A percentile compares a stretch with the other conserved stretches of the same genome.
Evolutionary conservation across 2,797 vertebrate genomes (phyloP).

Genomic region (Meriones psammophilus): DNA sequence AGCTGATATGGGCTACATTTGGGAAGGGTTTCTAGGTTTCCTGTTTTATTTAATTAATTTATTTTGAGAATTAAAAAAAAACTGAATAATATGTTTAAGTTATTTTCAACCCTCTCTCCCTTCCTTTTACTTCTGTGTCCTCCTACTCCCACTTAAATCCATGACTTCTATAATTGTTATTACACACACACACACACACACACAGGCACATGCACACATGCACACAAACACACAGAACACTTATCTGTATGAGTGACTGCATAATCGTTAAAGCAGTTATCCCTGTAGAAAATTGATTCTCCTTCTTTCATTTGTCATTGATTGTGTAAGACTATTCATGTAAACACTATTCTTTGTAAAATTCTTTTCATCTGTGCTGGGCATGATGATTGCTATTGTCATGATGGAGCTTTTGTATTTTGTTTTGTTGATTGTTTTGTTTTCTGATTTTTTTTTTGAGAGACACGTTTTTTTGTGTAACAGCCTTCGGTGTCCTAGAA

Average conservation of each 20-base stretch:
- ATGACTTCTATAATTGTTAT: not conserved
- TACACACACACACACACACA: no score
- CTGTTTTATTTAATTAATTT: not conserved
- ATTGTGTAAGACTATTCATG: not conserved
- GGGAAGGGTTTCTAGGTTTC: no score
- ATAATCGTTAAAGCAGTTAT: not conserved
- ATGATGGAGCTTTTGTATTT: not conserved
- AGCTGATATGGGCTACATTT: no score
- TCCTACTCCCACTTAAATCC: not conserved
- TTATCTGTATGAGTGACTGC: no score
- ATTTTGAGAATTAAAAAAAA: not conserved
- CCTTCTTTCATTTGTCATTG: not conserved
- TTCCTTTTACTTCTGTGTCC: not conserved
- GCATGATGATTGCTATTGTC: not conserved
- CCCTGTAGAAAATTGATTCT: not conserved
- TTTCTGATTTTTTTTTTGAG: not conserved
- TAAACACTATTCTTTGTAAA: not conserved
- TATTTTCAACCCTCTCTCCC: no score
- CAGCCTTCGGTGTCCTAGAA: not conserved
- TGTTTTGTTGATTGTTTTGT: not conserved
- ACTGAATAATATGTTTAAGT: not conserved
- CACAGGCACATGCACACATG: not conserved
- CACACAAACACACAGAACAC: not conserved
- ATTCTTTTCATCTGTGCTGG: no score
- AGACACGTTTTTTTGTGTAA: not conserved